Evolutionary conservation across 1,140 invertebrate species (phyloP).

Genomic region (Mamestra configurata): DNA sequence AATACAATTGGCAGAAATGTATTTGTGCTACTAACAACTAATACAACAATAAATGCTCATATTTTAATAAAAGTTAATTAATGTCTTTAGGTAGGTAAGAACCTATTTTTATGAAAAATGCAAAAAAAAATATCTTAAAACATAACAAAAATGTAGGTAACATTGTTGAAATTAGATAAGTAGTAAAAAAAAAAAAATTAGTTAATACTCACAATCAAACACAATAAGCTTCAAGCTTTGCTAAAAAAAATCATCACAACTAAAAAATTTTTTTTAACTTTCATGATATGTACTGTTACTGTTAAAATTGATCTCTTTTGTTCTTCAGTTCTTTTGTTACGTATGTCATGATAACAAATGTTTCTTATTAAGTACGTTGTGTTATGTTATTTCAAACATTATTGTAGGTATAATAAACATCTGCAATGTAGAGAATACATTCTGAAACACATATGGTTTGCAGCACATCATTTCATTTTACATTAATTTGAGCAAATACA

Average conservation of each 20-base stretch:
- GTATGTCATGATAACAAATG: background rate
- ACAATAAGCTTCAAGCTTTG: too few species aligned
- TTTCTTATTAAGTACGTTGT: constrained; percentile 26
- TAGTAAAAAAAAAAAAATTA: background rate
- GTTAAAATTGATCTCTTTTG: constrained; percentile 9
- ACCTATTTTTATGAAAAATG: background rate
- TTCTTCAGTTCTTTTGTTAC: constrained; percentile 7
- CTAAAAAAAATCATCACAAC: background rate
- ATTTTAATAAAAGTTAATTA: constrained; percentile 5
- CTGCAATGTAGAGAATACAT: background rate
- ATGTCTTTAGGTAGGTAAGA: constrained; percentile 7
- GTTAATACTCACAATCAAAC: background rate
- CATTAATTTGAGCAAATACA: constrained; percentile 5
- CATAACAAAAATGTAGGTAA: constrained; percentile 26
- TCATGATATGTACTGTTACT: constrained; percentile 17
- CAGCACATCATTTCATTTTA: background rate
- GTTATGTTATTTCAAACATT: constrained; percentile 10
- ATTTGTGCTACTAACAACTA: constrained; percentile 23
- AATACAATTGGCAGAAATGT: constrained; percentile 42
- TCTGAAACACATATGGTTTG: constrained; percentile 6
- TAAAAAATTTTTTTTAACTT: background rate
- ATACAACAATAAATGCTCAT: constrained; percentile 47
- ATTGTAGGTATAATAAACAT: background rate
- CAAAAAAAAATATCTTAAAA: constrained; percentile 29
- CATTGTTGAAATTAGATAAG: background rate